These are phyloP conservation scores for Nipponia nippon DNA, from an alignment of 2,113 vertebrate genomes.

Conservation along the genomic window DNA sequence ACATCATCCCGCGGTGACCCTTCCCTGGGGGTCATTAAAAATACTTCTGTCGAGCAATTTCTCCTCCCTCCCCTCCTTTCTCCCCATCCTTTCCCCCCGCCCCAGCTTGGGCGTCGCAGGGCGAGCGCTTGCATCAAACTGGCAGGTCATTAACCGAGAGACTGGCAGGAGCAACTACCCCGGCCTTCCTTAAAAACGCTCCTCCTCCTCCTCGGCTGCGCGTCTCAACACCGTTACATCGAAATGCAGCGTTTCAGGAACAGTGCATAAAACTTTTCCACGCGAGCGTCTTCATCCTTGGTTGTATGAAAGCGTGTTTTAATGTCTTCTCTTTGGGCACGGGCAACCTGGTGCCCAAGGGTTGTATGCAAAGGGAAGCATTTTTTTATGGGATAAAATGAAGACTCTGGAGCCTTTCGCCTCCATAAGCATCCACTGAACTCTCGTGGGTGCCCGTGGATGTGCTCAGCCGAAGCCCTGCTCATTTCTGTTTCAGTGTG, in stretches of 20 bases:
- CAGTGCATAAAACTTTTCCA: fast-evolving
- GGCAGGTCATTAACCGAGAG: neutral
- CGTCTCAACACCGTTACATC: fast-evolving
- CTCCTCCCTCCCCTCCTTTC: neutral
- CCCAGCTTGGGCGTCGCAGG: neutral
- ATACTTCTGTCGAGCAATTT: neutral
- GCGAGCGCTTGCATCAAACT: neutral
- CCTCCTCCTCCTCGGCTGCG: neutral
- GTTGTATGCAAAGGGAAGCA: neutral
- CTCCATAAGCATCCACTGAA: neutral
- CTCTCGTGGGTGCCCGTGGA: neutral
- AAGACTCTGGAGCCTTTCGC: fast-evolving
- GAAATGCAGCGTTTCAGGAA: neutral
- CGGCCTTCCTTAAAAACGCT: neutral
- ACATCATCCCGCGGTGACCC: neutral
- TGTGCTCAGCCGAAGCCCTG: neutral
- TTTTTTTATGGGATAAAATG: neutral
- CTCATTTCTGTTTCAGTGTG: neutral
- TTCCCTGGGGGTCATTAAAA: constrained; percentile 4
- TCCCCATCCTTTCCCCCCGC: neutral
- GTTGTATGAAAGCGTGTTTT: neutral
- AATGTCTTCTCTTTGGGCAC: neutral
- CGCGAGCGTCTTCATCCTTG: fast-evolving
- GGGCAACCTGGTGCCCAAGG: neutral
- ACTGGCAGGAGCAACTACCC: neutral